Base-by-base conservation (phyloP, 2,888 invertebrate genomes). In the Ennomos quercinarius region DNA sequence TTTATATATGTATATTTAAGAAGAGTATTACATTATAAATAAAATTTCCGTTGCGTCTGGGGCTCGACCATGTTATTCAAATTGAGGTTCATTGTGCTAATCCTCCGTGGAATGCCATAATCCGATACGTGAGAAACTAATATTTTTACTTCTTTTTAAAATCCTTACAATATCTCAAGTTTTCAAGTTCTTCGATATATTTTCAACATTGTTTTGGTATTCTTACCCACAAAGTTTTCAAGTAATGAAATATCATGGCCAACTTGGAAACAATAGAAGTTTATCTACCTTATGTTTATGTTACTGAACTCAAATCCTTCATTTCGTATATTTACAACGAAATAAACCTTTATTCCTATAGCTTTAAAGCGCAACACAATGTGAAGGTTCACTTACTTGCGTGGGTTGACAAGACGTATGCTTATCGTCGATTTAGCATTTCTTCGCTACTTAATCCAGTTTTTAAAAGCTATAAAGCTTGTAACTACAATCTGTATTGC, bases 371-470 rank as follows among this genome's bases (percentile, higher is more conserved):
- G 67, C 68, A 76, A 46, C 39, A 44, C 39, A 13, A 54, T 37
- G 44, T 56, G 10, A 47, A 47, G 42, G 56, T 60, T 54, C 36
- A 58, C 50, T 41, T 51, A 40, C 27, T 48, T 52, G 87, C 87
- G 90, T 91, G 90, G 91, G 91, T 78, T 82, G 90, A 86, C 84
- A 89, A 87, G 89, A 87, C 78, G 78, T 86, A 89, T 84, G 86
- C 86, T 90, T 91, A 91, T 91, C 87, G 84, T 80, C 78, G 81
- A 85, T 88, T 89, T 87, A 88, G 86, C 86, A 86, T 90, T 90
- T 89, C 89, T 86, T 84, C 71, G 90, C 89, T 90, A 90, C 90
- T 85, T 89, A 87, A 87, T 89, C 87, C 84, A 90, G 86, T 90
- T 90, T 86, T 87, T 82, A 81, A 83, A 87, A 82, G 84, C 85